Percentiles rank a stretch among this genome's conserved stretches.
phyloP scores from a whole-genome alignment of 2,797 vertebrate species.

The Falco biarmicus region DNA sequence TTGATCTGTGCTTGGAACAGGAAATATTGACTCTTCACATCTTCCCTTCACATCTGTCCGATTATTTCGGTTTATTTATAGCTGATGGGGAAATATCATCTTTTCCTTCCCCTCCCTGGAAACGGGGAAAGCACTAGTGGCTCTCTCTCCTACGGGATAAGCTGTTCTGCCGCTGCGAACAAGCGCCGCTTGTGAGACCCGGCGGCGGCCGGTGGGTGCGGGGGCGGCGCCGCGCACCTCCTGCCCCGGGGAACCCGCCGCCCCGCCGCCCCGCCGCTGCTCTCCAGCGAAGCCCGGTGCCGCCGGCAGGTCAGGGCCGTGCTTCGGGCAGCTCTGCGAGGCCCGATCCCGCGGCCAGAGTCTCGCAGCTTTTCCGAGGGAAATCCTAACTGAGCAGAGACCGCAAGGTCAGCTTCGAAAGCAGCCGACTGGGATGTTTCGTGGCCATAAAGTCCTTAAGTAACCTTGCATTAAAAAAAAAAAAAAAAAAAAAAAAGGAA shows the following conservation, averaged over 20 bases:
- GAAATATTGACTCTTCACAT: neutral
- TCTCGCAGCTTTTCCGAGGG: neutral
- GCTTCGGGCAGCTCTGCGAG: neutral
- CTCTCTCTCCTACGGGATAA: neutral
- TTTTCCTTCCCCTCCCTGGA: slow-evolving; percentile 8
- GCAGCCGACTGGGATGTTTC: neutral
- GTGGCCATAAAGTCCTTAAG: slow-evolving; percentile 17
- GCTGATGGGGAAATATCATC: neutral
- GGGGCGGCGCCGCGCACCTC: neutral
- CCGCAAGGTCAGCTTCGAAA: neutral
- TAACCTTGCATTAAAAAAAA: neutral
- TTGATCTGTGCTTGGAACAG: neutral
- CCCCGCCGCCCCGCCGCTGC: no score
- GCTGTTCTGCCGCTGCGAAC: neutral
- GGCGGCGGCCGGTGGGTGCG: neutral
- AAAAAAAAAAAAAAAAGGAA: accelerated
- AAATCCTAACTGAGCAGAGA: neutral
- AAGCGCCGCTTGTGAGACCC: neutral
- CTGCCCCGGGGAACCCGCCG: neutral
- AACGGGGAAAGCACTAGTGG: neutral
- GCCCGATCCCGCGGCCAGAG: neutral
- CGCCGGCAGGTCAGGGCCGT: neutral
- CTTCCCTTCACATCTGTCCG: neutral
- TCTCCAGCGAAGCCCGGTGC: neutral
- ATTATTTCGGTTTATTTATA: slow-evolving; percentile 39